Evolutionary conservation across 2,888 invertebrate genomes (phyloP).

Genomic region (Oscheius sp.): DNA sequence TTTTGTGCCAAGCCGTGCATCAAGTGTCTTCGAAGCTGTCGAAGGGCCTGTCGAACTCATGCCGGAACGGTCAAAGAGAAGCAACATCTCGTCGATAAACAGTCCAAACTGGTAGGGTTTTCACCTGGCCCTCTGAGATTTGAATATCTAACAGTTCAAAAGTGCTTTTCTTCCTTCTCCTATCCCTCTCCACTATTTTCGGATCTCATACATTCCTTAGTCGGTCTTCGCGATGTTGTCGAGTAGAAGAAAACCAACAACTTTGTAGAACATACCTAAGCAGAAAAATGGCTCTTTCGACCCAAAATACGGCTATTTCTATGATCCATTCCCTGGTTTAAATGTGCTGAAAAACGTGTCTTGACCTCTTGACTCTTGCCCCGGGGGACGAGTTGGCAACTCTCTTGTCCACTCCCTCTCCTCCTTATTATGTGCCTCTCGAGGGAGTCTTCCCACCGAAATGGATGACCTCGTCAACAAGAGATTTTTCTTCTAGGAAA

Average conservation of each 20-base stretch:
- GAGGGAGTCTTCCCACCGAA: not conserved
- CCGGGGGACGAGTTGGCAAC: slow-evolving; percentile 11
- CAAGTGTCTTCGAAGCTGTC: slow-evolving; percentile 27
- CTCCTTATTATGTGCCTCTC: slow-evolving; percentile 1
- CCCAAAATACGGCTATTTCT: too few relatives aligned
- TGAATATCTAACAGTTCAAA: too few relatives aligned
- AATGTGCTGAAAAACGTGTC: too few relatives aligned
- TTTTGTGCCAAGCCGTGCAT: slow-evolving; percentile 60
- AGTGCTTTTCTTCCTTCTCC: too few relatives aligned
- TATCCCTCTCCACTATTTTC: not conserved
- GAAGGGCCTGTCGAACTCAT: slow-evolving; percentile 26
- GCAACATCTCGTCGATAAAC: slow-evolving; percentile 55
- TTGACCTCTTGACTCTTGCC: slow-evolving; percentile 1
- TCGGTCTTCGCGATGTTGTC: too few relatives aligned
- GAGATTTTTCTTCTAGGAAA: slow-evolving; percentile 23
- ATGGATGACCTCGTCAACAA: slow-evolving; percentile 19
- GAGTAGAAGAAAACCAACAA: too few relatives aligned
- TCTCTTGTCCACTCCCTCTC: slow-evolving; percentile 6
- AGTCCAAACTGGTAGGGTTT: slow-evolving; percentile 39
- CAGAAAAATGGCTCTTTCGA: too few relatives aligned
- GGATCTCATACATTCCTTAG: too few relatives aligned
- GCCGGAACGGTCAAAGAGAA: slow-evolving; percentile 47
- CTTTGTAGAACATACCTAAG: too few relatives aligned
- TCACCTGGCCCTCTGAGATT: too few relatives aligned
- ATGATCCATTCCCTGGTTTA: too few relatives aligned